Evolutionary conservation across 2,113 vertebrate genomes (phyloP), one percentile per base, ranked within the genome.

Genomic region (Chaetodon trifascialis): DNA sequence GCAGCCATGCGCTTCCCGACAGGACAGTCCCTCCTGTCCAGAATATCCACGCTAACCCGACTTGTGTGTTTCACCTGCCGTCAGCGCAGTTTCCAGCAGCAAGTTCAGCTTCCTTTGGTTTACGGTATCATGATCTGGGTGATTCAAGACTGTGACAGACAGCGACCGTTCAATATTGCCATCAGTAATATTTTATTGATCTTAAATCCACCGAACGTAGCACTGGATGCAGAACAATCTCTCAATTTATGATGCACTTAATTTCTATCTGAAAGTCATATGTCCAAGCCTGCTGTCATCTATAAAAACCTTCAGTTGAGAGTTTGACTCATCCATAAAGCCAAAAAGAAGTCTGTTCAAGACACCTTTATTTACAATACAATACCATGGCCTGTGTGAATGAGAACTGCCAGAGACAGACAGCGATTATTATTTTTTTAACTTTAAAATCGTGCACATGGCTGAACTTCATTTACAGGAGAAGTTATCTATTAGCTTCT

Each of bases 11-110:
- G 46, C 69, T 70, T 63, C 40, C 68, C 52, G 38, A 65, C 62
- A 74, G 74, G 71, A 73, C 23, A 63, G 21, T 82, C 67, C 69
- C 83, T 82, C 59, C 44, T 71, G 17, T 66, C 25, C 21, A 51
- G 47, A 58, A 52, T 55, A 38, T 79, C 58, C 19, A 47, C 52
- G 36, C 42, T 55, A 36, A 30, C 42, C 3, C 38, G 19, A 47
- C 40, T 64, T 71, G 63, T 80, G 54, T 82, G 40, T 72, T 65
- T 40, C 6, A 10, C 63, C 38, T 49, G 19, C 25, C 46, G 42
- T 38, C 21, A 14, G 16, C 40, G 42, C 40, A 16, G 17, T 56
- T 70, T 46, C 14, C 75, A 42, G 59, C 14, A 71, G 40, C 2
- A 55, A 4, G 71, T 46, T 5, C 6, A 12, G 36, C 23, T 63